Evolutionary conservation across 2,888 invertebrate genomes (phyloP).

Genomic region (Melinaea marsaeus): DNA sequence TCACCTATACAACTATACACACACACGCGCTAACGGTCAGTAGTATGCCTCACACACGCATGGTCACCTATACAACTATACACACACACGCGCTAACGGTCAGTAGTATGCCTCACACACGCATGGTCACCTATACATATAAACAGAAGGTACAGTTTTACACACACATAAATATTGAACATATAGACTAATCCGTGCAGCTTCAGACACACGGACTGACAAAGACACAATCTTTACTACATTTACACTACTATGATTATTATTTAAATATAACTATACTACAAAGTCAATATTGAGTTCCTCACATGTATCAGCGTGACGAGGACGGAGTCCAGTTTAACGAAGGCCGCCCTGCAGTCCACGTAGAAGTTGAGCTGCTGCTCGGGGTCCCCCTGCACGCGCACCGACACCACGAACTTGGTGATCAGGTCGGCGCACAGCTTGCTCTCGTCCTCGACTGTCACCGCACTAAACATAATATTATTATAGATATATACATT

Average conservation of each 20-base stretch:
- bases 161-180: too few relatives aligned
- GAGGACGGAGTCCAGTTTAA: conserved; percentile 92
- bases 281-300: conserved; percentile 17
- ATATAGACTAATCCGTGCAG: too few relatives aligned
- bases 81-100: too few relatives aligned
- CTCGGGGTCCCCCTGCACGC: conserved; percentile 92
- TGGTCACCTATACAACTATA: too few relatives aligned
- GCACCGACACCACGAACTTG: conserved; percentile 86
- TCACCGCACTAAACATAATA: conserved; percentile 83
- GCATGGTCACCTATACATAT: too few relatives aligned
- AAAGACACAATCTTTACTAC: too few relatives aligned
- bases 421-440: conserved; percentile 91
- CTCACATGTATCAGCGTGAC: conserved; percentile 90
- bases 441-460: conserved; percentile 94
- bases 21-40: too few relatives aligned
- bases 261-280: not conserved
- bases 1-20: too few relatives aligned
- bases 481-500: not conserved
- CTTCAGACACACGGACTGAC: too few relatives aligned
- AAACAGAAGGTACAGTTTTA: too few relatives aligned
- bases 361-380: conserved; percentile 96
- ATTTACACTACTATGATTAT: not conserved
- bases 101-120: too few relatives aligned
- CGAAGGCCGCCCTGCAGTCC: conserved; percentile 92
- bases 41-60: too few relatives aligned